Evolutionary conservation across 2,113 vertebrate genomes (phyloP).

Genomic region (Gavialis gangeticus): DNA sequence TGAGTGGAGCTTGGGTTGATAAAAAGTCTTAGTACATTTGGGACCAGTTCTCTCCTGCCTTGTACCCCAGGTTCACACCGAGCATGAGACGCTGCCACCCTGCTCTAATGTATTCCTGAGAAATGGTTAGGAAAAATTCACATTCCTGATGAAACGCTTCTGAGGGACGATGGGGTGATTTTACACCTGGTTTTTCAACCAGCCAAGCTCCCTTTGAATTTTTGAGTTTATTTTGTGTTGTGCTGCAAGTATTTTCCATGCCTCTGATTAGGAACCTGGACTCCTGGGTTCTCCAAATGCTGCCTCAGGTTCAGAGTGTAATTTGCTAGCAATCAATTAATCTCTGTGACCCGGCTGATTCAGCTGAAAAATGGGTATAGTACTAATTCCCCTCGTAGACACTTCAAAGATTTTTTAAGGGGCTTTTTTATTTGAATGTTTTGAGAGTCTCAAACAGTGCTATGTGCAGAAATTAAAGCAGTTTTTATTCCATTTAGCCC

Average conservation of each 20-base stretch:
- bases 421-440: neutral
- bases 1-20: neutral
- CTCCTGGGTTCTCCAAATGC: neutral
- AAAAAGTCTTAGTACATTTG: neutral
- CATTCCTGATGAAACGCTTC: neutral
- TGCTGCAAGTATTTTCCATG: neutral
- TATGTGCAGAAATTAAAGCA: neutral
- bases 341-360: neutral
- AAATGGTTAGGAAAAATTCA: neutral
- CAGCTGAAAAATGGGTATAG: neutral
- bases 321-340: neutral
- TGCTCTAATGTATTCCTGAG: no score
- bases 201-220: neutral
- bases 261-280: neutral
- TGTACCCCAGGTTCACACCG: neutral
- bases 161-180: neutral
- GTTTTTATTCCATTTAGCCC: slow-evolving; percentile 24
- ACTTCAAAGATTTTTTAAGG: accelerated
- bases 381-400: neutral
- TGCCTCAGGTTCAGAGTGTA: neutral
- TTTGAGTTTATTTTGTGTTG: accelerated
- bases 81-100: accelerated
- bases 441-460: neutral
- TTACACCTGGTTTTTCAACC: neutral
- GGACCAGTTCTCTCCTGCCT: neutral